Percentiles rank a stretch among this genome's conserved stretches.
Conservation (phyloP, 2,113 vertebrate species). For the Oriolus oriolus region DNA sequence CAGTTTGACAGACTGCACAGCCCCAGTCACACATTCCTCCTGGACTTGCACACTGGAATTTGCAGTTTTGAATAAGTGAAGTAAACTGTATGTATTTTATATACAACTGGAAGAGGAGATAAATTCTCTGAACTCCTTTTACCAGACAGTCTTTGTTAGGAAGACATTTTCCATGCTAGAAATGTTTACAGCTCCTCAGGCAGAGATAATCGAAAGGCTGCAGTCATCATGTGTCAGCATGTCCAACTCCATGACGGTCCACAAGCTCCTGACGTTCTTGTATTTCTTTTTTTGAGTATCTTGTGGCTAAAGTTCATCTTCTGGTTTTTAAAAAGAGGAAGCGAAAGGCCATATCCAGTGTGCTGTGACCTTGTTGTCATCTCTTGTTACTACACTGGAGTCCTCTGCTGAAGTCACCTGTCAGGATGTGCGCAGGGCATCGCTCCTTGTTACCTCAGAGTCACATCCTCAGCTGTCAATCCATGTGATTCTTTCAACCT, state of each 20-base stretch:
- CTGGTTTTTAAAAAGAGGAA: background rate
- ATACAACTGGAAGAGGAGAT: background rate
- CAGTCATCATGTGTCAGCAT: background rate
- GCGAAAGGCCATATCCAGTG: background rate
- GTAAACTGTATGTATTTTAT: constrained; percentile 35
- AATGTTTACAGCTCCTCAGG: background rate
- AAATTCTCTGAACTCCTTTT: background rate
- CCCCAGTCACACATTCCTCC: constrained; percentile 45
- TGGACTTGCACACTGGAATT: constrained; percentile 11
- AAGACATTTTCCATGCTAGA: constrained; percentile 23
- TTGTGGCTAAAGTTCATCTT: background rate
- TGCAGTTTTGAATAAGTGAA: background rate
- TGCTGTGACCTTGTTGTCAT: background rate
- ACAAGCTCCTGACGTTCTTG: background rate
- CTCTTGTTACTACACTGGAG: background rate
- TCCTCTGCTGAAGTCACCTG: background rate
- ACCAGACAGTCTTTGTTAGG: background rate
- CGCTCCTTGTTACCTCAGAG: background rate
- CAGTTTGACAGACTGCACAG: constrained; percentile 6
- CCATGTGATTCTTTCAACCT: background rate
- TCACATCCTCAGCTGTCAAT: background rate
- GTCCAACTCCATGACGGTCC: accelerated
- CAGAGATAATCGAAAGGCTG: background rate
- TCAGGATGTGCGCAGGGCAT: background rate
- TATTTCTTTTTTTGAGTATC: background rate